Evolutionary conservation across 1,140 invertebrate species (phyloP), one percentile per base, ranked within the genome.

Genomic region (Drosophila virilis): DNA sequence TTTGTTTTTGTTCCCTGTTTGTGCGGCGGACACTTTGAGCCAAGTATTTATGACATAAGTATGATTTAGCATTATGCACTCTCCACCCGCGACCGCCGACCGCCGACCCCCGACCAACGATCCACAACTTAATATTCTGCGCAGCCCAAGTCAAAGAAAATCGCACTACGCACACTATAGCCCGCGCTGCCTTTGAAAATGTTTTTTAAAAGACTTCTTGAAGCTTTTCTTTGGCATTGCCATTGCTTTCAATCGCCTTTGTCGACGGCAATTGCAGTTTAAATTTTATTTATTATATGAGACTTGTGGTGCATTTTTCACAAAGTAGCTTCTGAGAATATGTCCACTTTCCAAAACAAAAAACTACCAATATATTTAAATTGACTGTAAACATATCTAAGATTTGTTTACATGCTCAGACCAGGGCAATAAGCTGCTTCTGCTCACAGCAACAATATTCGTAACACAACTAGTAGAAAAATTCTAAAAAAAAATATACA

Each of bases 31-130:
- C 73, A 60, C 73, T 75, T 71, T 75, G 54, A 57, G 73, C 43
- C 45, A 55, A 71, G 67, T 71, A 75, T 71, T 75, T 75, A 71
- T 79, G 33, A 43, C 40, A 77, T 80, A 85, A 84, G 77, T 74
- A 80, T 77, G 83, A 85, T 77, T 84, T 84, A 83, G 77, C 57
- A 80, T 83, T 83, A 83, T 82, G 61, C 80, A 83, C 70, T 78
- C 58, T 75, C 78, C 54, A 72, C 72, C 75, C 45, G 55, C 43
- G 6, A 28, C 46, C 59, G 28, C 40, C 43, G 8, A 40, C 64
- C n/a, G n/a, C 17, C 17, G 17, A 72, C 72, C 75, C 45, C 55
- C 43, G 6, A 28, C 46, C 59, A 28, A 35, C 43, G 7, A 40
- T 55, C 52, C 12, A 35, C 28, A 33, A 38, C 52, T 17, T n/a